phyloP scores from a whole-genome alignment of 1,140 invertebrate species.

The Alviniconcha marisindica region DNA sequence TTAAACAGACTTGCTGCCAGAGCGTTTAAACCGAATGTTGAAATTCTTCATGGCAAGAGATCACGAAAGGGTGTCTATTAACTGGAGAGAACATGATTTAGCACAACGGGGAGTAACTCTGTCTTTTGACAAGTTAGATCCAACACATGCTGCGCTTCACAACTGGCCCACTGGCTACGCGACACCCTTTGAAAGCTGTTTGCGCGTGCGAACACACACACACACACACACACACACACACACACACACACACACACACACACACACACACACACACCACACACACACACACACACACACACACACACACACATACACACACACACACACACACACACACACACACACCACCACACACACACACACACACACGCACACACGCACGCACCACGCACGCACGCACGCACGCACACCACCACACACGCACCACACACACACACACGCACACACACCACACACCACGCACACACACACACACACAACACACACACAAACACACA shows the following conservation, averaged over 20 bases:
- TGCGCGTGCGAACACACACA: background rate
- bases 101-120: too few species aligned
- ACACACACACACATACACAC: constrained; percentile 7
- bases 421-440: constrained; percentile 22
- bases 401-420: background rate
- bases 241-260: background rate
- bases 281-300: background rate
- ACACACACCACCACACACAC: constrained; percentile 6
- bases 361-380: background rate
- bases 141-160: too few species aligned
- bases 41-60: too few species aligned
- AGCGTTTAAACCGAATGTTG: too few species aligned
- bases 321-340: constrained; percentile 4
- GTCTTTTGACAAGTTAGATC: too few species aligned
- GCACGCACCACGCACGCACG: background rate
- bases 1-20: too few species aligned
- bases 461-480: too few species aligned
- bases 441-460: constrained; percentile 25
- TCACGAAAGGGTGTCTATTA: too few species aligned
- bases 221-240: background rate
- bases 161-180: too few species aligned
- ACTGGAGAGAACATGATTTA: too few species aligned
- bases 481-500: constrained; percentile 6
- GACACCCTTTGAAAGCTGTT: too few species aligned
- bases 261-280: background rate